Evolutionary conservation across 2,888 invertebrate genomes (phyloP), one percentile per base, ranked within the genome.

Genomic region (Epistrophe grossulariae): DNA sequence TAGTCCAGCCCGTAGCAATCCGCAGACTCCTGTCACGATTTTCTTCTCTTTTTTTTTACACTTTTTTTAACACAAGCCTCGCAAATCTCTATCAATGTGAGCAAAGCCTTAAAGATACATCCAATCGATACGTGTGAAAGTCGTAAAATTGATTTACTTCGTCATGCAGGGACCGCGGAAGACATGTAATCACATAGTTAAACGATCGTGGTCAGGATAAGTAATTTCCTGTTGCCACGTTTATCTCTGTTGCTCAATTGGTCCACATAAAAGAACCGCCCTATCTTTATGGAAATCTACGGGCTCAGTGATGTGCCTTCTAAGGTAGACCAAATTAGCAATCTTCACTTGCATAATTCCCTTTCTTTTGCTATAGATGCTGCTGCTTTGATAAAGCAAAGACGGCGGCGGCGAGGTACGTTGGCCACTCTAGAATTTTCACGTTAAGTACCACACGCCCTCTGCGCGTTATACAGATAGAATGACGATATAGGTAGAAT

Each of bases 101-200:
- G n/a, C 31, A 40, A 31, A 13, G 17, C 9, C 31, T 55, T 31
- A 62, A 62, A 52, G n/a, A 43, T 38, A 40, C 52, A 52, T 40
- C 50, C 72, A 52, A 59, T 8, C 17, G 70, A 71, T 79, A 76
- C 82, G 83, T 87, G 87, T 87, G 87, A 83, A 87, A 79, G 48
- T 74, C 87, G 64, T 79, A 87, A 83, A 74, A 81, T 76, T 83
- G 87, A 83, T 83, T 83, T 83, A 82, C 59, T 76, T 40, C 45
- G 74, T 52, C 45, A 43, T 45, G 40, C n/a, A n/a, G 57, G 66
- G 17, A 7, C 38, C 15, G 28, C 9, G 28, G 8, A 31, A 55
- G 28, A n/a, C 9, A 9, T 76, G 40, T 76, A 87, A 83, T 76
- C 83, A 83, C 79, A 66, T 76, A 68, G 79, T 77, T 55, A 62